phyloP scores from a whole-genome alignment of 2,113 vertebrate genomes.

The Burhinus bistriatus region DNA sequence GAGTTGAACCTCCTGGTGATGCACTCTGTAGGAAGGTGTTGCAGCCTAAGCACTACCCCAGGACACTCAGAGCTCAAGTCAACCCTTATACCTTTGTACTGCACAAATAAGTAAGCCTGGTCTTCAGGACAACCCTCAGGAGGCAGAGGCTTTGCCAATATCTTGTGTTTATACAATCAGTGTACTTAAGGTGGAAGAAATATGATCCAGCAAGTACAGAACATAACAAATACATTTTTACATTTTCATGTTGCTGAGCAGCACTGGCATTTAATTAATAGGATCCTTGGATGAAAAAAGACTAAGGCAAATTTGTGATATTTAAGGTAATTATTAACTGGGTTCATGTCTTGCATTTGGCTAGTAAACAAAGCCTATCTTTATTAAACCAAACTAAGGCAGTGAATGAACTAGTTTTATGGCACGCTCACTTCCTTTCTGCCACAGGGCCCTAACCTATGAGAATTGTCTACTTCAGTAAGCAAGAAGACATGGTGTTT shows the following conservation, averaged over 20 bases:
- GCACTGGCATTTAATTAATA: neutral
- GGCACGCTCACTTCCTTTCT: neutral
- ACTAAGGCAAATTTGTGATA: neutral
- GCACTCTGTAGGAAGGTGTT: neutral
- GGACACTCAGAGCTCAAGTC: neutral
- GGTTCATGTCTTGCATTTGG: neutral
- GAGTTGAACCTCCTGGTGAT: neutral
- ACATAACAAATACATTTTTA: neutral
- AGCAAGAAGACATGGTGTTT: neutral
- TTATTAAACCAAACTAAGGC: neutral
- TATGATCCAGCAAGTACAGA: neutral
- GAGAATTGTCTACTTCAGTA: neutral
- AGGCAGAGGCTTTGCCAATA: neutral
- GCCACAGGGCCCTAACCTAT: neutral
- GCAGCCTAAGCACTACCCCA: neutral
- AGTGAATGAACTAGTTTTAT: neutral
- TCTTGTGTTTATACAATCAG: neutral
- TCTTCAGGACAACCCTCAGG: neutral
- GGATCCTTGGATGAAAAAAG: neutral
- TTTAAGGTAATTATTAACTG: neutral
- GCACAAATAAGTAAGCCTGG: neutral
- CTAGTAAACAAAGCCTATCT: neutral
- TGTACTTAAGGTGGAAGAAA: neutral
- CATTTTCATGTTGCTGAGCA: neutral
- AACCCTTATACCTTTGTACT: neutral